Evolutionary conservation across 2,888 invertebrate species (phyloP).

Genomic region (Andrena bicolor): DNA sequence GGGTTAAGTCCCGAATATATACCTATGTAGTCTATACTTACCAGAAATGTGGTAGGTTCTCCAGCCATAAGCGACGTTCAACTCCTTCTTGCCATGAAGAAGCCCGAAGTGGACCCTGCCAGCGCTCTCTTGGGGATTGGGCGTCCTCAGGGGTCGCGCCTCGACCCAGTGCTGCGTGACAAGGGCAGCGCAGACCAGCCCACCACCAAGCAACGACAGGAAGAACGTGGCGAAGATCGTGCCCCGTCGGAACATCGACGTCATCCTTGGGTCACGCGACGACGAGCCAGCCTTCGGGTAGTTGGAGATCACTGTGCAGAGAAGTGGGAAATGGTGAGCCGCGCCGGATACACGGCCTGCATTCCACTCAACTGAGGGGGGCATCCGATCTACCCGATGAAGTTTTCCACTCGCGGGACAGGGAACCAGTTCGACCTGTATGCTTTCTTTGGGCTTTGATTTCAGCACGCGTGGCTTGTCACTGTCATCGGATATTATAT

Average conservation of each 20-base stretch:
- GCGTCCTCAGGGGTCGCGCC: conserved; percentile 89
- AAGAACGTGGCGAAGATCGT: conserved; percentile 94
- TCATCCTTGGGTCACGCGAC: conserved; percentile 79
- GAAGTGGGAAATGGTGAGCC: conserved; percentile 40
- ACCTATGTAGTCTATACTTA: conserved; percentile 81
- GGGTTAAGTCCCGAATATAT: background rate
- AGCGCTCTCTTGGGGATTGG: conserved; percentile 89
- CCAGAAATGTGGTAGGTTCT: conserved; percentile 92
- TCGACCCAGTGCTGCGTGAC: conserved; percentile 94
- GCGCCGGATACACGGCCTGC: conserved; percentile 39
- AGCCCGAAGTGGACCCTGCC: conserved; percentile 94
- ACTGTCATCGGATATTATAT: too few relatives aligned
- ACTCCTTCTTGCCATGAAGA: conserved; percentile 93
- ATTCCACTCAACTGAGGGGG: conserved; percentile 31
- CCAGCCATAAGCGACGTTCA: conserved; percentile 93
- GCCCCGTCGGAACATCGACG: conserved; percentile 89
- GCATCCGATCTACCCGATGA: conserved; percentile 22
- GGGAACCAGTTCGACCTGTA: conserved; percentile 15
- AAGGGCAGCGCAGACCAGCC: conserved; percentile 92
- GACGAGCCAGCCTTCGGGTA: conserved; percentile 68
- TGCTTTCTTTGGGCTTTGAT: background rate
- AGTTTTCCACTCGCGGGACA: conserved; percentile 26
- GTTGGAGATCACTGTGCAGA: conserved; percentile 64
- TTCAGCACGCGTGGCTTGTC: background rate
- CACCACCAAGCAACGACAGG: conserved; percentile 91